Conservation (phyloP, 2,797 vertebrate genomes). For the Chaetodon trifasciatus region DNA sequence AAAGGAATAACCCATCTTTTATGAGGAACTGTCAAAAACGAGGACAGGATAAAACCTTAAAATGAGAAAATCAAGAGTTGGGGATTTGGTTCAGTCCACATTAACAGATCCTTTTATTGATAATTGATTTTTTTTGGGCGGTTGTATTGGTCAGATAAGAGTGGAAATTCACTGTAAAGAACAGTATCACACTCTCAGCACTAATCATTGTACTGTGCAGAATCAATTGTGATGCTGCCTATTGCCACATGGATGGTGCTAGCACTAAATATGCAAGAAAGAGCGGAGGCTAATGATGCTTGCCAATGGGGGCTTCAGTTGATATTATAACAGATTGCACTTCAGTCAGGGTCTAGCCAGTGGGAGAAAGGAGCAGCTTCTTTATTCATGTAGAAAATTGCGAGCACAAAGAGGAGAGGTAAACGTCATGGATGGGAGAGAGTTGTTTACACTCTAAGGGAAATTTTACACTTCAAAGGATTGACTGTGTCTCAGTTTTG, state of each 20-base stretch:
- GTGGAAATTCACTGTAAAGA: slow-evolving; percentile 20
- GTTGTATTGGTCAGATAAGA: slow-evolving; percentile 30
- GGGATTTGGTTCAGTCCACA: slow-evolving; percentile 23
- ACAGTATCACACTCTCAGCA: slow-evolving; percentile 12
- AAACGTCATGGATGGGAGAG: slow-evolving; percentile 77
- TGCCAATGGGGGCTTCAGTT: slow-evolving; percentile 75
- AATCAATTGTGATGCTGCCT: slow-evolving; percentile 56
- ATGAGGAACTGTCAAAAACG: slow-evolving; percentile 32
- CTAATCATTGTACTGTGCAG: slow-evolving; percentile 42
- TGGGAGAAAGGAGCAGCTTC: slow-evolving; percentile 75
- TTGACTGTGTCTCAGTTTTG: slow-evolving; percentile 79
- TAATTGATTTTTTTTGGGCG: slow-evolving; percentile 25
- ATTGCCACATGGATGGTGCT: slow-evolving; percentile 53
- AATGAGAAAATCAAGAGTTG: slow-evolving; percentile 15
- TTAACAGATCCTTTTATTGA: slow-evolving; percentile 27
- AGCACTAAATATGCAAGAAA: slow-evolving; percentile 63
- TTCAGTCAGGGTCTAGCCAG: slow-evolving; percentile 72
- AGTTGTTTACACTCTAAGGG: slow-evolving; percentile 82
- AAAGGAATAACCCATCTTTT: slow-evolving; percentile 35
- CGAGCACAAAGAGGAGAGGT: slow-evolving; percentile 79
- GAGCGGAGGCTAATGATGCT: slow-evolving; percentile 76
- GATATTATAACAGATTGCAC: slow-evolving; percentile 81
- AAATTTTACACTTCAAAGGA: slow-evolving; percentile 83
- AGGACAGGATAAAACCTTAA: slow-evolving; percentile 16
- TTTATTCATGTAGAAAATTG: slow-evolving; percentile 86